Evolutionary conservation across 2,797 vertebrate genomes (phyloP).

Genomic region (Eospalax fontanierii): DNA sequence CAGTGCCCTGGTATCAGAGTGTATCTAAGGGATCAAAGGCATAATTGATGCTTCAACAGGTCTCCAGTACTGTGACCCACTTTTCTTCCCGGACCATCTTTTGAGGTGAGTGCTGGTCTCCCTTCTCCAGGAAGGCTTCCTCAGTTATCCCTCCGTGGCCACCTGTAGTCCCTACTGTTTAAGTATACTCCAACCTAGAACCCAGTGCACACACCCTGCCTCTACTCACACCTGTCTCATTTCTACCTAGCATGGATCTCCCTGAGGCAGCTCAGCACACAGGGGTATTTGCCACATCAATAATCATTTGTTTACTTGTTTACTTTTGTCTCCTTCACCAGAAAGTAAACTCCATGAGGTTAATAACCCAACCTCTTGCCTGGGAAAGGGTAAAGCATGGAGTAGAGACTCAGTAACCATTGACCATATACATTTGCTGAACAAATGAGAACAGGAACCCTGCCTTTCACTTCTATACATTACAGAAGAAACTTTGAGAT

Average conservation of each 20-base stretch:
- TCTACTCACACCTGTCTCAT: background rate
- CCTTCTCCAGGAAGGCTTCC: background rate
- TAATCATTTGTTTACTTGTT: background rate
- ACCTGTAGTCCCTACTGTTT: background rate
- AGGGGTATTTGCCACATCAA: background rate
- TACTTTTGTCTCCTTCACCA: background rate
- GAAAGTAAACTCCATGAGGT: background rate
- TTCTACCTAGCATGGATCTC: background rate
- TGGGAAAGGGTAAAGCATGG: background rate
- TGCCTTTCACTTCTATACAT: background rate
- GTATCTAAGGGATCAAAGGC: background rate
- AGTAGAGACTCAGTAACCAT: background rate
- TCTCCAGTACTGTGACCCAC: background rate
- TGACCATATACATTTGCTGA: background rate
- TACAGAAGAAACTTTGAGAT: slow-evolving; percentile 27
- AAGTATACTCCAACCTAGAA: background rate
- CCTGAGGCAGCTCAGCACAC: background rate
- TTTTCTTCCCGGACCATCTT: background rate
- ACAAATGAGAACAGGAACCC: background rate
- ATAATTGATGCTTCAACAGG: background rate
- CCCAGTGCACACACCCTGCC: background rate
- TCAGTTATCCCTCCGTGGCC: background rate
- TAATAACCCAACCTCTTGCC: background rate
- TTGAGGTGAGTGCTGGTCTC: background rate
- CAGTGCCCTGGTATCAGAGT: background rate